Evolutionary conservation across 2,113 vertebrate genomes (phyloP).

Genomic region (Hemiprocne comata): DNA sequence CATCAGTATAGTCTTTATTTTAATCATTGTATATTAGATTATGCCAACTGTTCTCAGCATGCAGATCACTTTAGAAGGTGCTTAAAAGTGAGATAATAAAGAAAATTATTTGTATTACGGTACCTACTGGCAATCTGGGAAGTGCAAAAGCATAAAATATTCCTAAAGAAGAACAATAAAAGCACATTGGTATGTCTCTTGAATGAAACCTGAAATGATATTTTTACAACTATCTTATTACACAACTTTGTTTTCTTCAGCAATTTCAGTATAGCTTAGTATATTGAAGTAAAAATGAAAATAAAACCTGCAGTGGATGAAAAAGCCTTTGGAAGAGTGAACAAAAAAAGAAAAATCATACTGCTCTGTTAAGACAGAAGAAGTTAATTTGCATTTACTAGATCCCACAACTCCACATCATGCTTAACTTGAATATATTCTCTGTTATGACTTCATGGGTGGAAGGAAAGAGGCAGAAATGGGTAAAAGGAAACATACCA

Average conservation of each 20-base stretch:
- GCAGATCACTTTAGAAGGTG: not conserved
- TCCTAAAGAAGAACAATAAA: not conserved
- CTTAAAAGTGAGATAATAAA: not conserved
- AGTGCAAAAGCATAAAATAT: not conserved
- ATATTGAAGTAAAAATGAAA: not conserved
- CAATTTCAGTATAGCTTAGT: not conserved
- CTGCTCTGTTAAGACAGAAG: not conserved
- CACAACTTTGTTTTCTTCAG: not conserved
- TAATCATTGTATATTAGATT: not conserved
- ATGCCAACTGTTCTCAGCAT: not conserved
- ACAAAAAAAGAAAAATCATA: not conserved
- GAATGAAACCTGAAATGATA: not conserved
- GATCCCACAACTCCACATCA: not conserved
- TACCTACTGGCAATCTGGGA: not conserved
- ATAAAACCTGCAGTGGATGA: not conserved
- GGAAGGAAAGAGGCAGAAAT: not conserved
- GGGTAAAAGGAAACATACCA: not conserved
- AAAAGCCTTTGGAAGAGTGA: not conserved
- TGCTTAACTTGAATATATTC: not conserved
- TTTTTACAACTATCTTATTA: not conserved
- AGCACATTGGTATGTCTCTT: not conserved
- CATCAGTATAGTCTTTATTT: not conserved
- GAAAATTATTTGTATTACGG: not conserved
- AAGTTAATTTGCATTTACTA: not conserved
- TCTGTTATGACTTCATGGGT: not conserved